These are phyloP conservation scores for Clanis bilineata DNA, from an alignment of 2,888 invertebrate genomes.

Conservation along the genomic window DNA sequence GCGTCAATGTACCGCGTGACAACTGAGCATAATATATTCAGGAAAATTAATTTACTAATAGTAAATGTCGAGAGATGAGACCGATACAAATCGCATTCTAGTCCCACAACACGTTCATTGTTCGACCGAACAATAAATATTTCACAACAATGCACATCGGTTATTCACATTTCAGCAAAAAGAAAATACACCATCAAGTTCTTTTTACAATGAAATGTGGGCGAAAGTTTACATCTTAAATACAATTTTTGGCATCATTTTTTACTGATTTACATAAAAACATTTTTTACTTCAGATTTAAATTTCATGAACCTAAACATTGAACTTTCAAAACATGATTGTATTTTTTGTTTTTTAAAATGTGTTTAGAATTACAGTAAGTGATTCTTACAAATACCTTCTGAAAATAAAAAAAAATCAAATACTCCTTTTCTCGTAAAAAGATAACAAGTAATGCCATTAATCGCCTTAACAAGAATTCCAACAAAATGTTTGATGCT, in stretches of 20 bases:
- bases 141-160: constrained; percentile 9
- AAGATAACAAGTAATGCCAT: too few species aligned
- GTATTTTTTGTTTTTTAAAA: too few species aligned
- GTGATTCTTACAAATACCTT: too few species aligned
- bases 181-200: background rate
- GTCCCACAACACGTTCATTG: background rate
- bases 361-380: too few species aligned
- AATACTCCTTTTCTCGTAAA: too few species aligned
- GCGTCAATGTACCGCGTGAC: background rate
- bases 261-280: background rate
- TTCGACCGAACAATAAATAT: constrained; percentile 6
- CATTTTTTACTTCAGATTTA: background rate
- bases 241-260: background rate
- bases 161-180: constrained; percentile 9
- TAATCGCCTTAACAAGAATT: background rate
- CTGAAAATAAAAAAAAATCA: too few species aligned
- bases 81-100: constrained; percentile 9
- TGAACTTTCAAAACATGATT: too few species aligned
- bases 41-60: constrained; percentile 8
- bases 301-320: too few species aligned
- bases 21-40: background rate
- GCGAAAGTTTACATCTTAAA: background rate
- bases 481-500: background rate
- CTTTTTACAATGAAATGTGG: background rate
- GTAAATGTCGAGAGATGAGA: background rate